Evolutionary conservation across 2,797 vertebrate genomes (phyloP).

Genomic region (Takifugu rubripes): DNA sequence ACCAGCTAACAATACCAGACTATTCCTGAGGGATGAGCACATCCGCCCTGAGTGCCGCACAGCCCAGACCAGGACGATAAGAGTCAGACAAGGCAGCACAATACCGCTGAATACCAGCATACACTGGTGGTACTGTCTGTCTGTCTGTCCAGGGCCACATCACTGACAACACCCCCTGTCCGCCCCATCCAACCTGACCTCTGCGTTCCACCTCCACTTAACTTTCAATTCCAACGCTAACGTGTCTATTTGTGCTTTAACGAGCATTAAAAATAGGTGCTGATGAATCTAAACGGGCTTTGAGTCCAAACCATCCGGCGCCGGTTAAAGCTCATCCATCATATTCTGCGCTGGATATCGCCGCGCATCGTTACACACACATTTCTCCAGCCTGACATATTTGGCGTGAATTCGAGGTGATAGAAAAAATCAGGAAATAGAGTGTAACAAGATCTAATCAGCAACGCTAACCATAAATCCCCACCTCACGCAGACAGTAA

Average conservation of each 20-base stretch:
- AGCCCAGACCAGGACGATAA: slow-evolving; percentile 58
- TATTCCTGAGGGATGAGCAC: slow-evolving; percentile 74
- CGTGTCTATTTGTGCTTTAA: background rate
- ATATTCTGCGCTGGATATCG: too few relatives aligned
- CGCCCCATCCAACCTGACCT: background rate
- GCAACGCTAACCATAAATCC: background rate
- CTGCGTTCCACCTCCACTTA: slow-evolving; percentile 1
- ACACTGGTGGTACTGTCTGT: slow-evolving; percentile 23
- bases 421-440: background rate
- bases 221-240: slow-evolving; percentile 9
- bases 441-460: background rate
- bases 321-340: too few relatives aligned
- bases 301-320: too few relatives aligned
- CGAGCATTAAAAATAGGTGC: background rate
- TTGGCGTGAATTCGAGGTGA: background rate
- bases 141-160: slow-evolving; percentile 10
- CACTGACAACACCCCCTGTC: background rate
- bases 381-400: too few relatives aligned
- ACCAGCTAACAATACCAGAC: slow-evolving; percentile 71
- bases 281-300: background rate
- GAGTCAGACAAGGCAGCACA: slow-evolving; percentile 43
- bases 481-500: background rate
- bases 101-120: slow-evolving; percentile 30
- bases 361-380: too few relatives aligned
- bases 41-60: slow-evolving; percentile 68